A percentile compares a stretch with the other conserved stretches of the same genome.
Evolutionary conservation across 1,140 invertebrate species (phyloP).

Genomic region (Callitettix versicolor): DNA sequence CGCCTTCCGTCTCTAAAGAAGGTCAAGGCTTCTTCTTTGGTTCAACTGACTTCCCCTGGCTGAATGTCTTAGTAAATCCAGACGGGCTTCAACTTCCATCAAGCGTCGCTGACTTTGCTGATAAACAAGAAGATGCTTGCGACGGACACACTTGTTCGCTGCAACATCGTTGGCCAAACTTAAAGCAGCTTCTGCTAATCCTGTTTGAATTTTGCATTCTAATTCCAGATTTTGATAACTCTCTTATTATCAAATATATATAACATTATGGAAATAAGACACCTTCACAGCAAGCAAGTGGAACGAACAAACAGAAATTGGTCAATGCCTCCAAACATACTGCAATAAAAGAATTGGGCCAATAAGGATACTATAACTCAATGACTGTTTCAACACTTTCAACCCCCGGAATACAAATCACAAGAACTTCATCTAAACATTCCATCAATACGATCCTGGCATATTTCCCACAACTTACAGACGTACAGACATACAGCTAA

Average conservation of each 20-base stretch:
- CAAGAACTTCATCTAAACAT: too few relatives aligned
- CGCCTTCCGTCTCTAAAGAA: constrained; percentile 30
- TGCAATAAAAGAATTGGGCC: too few relatives aligned
- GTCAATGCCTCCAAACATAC: constrained; percentile 15
- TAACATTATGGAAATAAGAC: not conserved
- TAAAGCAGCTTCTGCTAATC: constrained; percentile 63
- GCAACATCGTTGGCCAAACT: constrained; percentile 56
- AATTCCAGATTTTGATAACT: too few relatives aligned
- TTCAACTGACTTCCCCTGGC: constrained; percentile 33
- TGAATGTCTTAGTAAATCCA: constrained; percentile 35
- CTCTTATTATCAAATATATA: not conserved
- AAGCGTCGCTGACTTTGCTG: constrained; percentile 48
- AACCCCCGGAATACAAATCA: too few relatives aligned
- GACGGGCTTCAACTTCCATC: constrained; percentile 37
- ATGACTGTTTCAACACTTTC: too few relatives aligned
- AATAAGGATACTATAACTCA: too few relatives aligned
- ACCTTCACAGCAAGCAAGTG: not conserved
- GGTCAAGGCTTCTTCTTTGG: constrained; percentile 39
- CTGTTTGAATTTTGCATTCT: constrained; percentile 65
- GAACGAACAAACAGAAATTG: constrained; percentile 12
- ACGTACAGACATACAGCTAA: too few relatives aligned
- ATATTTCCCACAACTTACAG: too few relatives aligned
- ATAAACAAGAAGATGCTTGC: constrained; percentile 57
- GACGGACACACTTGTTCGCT: constrained; percentile 52
- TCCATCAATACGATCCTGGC: too few relatives aligned